Evolutionary conservation across 2,888 invertebrate species (phyloP).

Genomic region (Polydrusus tereticollis): DNA sequence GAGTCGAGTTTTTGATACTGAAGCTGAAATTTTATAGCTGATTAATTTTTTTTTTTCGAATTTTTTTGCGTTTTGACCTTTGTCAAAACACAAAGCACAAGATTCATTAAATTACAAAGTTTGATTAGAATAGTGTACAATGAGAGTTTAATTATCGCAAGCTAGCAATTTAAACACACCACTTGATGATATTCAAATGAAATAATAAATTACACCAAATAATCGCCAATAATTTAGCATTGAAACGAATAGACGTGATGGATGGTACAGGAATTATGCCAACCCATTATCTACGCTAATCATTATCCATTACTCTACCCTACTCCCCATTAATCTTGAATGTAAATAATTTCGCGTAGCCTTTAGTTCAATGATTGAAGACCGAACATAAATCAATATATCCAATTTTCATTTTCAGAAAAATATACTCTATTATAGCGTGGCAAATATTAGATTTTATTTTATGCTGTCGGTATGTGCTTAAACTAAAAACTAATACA

Average conservation of each 20-base stretch:
- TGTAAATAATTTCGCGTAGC: conserved; percentile 4
- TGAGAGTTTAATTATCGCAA: too few species aligned
- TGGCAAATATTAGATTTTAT: neutral
- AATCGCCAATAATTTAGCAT: neutral
- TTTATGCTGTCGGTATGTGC: too few species aligned
- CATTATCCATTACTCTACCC: neutral
- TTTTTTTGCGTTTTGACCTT: too few species aligned
- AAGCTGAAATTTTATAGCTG: too few species aligned
- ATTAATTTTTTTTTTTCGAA: too few species aligned
- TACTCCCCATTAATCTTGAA: conserved; percentile 4
- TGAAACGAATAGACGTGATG: neutral
- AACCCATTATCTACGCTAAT: neutral
- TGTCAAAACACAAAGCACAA: too few species aligned
- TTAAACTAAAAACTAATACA: too few species aligned
- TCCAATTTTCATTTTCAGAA: neutral
- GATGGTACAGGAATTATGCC: neutral
- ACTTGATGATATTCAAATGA: too few species aligned
- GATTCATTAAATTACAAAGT: too few species aligned
- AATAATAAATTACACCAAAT: neutral
- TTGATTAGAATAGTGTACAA: too few species aligned
- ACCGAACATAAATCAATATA: neutral
- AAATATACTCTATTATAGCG: neutral
- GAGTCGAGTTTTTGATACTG: too few species aligned
- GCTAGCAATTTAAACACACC: too few species aligned
- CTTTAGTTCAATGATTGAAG: neutral